Percentiles rank a stretch among this genome's conserved stretches.
phyloP scores from a whole-genome alignment of 1,140 invertebrate genomes.

The Leucophenga varia region DNA sequence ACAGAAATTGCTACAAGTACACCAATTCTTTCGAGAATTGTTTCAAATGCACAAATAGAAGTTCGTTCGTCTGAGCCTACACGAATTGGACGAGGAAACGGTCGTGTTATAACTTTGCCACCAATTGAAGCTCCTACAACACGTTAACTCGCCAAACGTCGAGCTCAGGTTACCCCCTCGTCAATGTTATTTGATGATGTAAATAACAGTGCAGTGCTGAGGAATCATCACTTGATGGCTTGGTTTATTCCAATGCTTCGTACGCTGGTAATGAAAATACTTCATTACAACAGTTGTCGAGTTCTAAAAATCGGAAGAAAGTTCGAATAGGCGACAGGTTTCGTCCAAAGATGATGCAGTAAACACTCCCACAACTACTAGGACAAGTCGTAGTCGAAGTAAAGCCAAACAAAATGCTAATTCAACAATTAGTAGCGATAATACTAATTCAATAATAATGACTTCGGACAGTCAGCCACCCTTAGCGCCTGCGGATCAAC shows the following conservation, averaged over 20 bases:
- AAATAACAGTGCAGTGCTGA: too few species aligned
- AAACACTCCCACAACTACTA: background rate
- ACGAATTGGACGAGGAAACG: conserved; percentile 70
- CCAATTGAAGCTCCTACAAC: conserved; percentile 78
- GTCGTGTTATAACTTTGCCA: conserved; percentile 71
- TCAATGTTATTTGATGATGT: too few species aligned
- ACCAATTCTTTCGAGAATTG: too few species aligned
- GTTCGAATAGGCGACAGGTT: conserved; percentile 9
- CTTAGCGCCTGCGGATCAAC: too few species aligned
- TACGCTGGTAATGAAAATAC: conserved; percentile 16
- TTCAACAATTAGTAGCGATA: conserved; percentile 58
- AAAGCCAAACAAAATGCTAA: conserved; percentile 22
- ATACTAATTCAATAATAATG: too few species aligned
- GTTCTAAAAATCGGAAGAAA: too few species aligned
- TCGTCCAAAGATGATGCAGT: background rate
- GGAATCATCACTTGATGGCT: conserved; percentile 22
- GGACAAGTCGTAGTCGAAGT: too few species aligned
- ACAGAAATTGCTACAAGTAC: too few species aligned
- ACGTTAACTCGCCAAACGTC: conserved; percentile 57
- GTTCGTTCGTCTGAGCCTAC: conserved; percentile 64
- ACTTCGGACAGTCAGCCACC: too few species aligned
- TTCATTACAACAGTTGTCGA: conserved; percentile 1
- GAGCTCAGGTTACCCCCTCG: conserved; percentile 36
- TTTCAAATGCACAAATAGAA: too few species aligned
- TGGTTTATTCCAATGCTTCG: conserved; percentile 10